A percentile compares a stretch with the other conserved stretches of the same genome.
Evolutionary conservation across 2,888 invertebrate species (phyloP).

Genomic region (Chalcosyrphus nemorum): DNA sequence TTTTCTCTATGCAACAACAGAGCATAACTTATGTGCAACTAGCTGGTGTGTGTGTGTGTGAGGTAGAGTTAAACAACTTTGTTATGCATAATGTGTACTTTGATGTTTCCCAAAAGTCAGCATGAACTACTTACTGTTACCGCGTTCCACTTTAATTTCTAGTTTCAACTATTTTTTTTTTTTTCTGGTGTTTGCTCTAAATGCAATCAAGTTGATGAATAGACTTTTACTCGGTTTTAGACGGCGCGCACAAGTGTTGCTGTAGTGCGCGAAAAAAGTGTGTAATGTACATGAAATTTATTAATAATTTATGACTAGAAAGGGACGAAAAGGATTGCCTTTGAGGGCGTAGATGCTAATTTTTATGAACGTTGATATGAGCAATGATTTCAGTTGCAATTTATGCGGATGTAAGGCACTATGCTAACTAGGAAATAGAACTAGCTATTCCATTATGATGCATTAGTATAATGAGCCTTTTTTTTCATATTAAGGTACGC

Average conservation of each 20-base stretch:
- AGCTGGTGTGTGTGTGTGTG: not conserved
- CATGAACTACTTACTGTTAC: not conserved
- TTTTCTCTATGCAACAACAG: constrained; percentile 14
- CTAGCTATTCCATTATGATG: no score
- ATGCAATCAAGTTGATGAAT: constrained; percentile 51
- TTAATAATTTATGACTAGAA: constrained; percentile 9
- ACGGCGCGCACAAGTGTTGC: constrained; percentile 21
- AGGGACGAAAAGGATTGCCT: not conserved
- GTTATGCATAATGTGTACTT: constrained; percentile 38
- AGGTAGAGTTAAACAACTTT: constrained; percentile 7
- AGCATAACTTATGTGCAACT: constrained; percentile 26
- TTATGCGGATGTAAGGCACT: not conserved
- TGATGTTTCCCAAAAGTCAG: constrained; percentile 48
- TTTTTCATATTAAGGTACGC: no score
- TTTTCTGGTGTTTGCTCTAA: not conserved
- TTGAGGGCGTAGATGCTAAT: not conserved
- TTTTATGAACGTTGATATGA: not conserved
- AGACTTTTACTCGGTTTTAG: constrained; percentile 11
- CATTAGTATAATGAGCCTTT: no score
- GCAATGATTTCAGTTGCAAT: not conserved
- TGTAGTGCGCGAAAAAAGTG: not conserved
- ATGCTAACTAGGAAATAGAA: not conserved
- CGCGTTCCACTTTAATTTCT: not conserved
- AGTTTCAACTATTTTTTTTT: no score
- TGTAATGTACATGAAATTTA: constrained; percentile 13